phyloP scores from a whole-genome alignment of 1,140 invertebrate genomes.

The Oppia nitens region DNA sequence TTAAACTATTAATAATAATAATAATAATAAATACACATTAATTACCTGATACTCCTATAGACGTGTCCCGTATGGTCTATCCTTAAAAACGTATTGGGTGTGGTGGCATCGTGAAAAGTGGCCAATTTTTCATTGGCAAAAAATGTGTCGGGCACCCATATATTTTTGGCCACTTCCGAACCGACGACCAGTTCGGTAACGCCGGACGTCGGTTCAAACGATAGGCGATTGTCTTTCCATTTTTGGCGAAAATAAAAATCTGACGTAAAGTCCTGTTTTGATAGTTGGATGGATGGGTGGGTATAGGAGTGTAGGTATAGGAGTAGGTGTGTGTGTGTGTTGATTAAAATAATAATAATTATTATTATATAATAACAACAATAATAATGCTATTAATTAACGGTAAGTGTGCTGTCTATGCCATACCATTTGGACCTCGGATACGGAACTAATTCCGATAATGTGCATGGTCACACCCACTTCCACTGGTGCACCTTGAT shows the following conservation, averaged over 20 bases:
- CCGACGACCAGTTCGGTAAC: conserved; percentile 17
- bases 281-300: background rate
- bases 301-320: background rate
- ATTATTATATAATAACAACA: background rate
- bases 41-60: conserved; percentile 32
- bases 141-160: conserved; percentile 59
- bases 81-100: conserved; percentile 36
- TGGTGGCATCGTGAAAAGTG: conserved; percentile 37
- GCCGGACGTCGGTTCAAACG: conserved; percentile 5
- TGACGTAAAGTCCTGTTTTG: conserved; percentile 77
- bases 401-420: background rate
- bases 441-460: conserved; percentile 94
- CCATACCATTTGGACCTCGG: conserved; percentile 95
- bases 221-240: conserved; percentile 66
- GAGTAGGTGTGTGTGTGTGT: conserved; percentile 1
- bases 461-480: conserved; percentile 96
- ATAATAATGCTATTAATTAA: background rate
- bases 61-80: conserved; percentile 33
- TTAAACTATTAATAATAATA: too few species aligned
- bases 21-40: too few species aligned
- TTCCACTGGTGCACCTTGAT: conserved; percentile 83
- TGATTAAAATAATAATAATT: background rate
- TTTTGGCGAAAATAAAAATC: conserved; percentile 98
- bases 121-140: conserved; percentile 39
- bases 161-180: conserved; percentile 86